A percentile compares a stretch with the other conserved stretches of the same genome.
phyloP scores from a whole-genome alignment of 2,113 vertebrate genomes.

The Perccottus glenii region DNA sequence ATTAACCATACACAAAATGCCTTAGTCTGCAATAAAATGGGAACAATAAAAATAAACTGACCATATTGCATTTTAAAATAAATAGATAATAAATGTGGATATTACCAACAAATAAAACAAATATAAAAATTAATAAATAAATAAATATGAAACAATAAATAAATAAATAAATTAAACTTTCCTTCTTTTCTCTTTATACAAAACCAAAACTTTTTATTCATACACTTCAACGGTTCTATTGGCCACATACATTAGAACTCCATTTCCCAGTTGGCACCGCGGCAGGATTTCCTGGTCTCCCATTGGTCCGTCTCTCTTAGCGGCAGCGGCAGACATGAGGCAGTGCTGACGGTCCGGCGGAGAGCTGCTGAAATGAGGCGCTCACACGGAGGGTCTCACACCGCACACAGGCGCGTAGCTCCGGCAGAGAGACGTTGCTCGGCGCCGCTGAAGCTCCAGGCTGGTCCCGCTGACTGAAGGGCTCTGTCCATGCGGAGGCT shows the following conservation, averaged over 20 bases:
- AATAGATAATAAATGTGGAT: no score
- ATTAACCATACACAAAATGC: no score
- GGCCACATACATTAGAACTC: conserved; percentile 32
- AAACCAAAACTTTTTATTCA: not conserved
- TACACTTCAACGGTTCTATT: not conserved
- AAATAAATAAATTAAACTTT: no score
- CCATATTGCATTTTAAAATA: no score
- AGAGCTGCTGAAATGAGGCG: conserved; percentile 57
- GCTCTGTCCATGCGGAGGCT: conserved; percentile 90
- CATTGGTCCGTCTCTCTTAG: conserved; percentile 71
- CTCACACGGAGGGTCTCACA: conserved; percentile 40
- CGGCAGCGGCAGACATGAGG: conserved; percentile 69
- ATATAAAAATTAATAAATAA: no score
- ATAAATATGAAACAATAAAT: no score
- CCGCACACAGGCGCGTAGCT: conserved; percentile 40
- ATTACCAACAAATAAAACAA: no score
- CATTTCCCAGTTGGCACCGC: conserved; percentile 66
- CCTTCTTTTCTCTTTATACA: no score
- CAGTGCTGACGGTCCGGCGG: conserved; percentile 47
- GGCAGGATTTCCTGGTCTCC: conserved; percentile 23
- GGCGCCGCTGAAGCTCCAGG: conserved; percentile 50
- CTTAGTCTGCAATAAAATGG: no score
- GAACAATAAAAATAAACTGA: no score
- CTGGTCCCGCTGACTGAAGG: conserved; percentile 66
- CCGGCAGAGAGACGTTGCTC: conserved; percentile 41